Conservation (phyloP, 2,888 invertebrate species). For the Gibbula magus region DNA sequence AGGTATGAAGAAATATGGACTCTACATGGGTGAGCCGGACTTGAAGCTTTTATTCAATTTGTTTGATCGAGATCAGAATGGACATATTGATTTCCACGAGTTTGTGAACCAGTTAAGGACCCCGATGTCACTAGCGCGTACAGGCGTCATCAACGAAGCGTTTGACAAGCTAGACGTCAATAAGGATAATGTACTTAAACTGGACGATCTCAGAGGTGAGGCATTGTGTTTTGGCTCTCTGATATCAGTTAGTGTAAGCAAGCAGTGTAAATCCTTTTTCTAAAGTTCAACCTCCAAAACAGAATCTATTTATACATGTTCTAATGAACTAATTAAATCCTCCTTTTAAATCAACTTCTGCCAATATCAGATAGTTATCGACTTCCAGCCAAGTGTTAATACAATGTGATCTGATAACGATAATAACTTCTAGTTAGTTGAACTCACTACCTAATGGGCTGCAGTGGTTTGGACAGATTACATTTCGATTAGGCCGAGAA, state of each 20-base stretch:
- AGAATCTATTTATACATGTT: neutral
- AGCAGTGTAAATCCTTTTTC: too few species aligned
- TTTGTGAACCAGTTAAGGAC: constrained; percentile 64
- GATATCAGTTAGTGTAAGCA: too few species aligned
- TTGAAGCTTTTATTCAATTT: constrained; percentile 58
- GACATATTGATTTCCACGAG: constrained; percentile 67
- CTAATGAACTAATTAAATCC: neutral
- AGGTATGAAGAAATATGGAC: constrained; percentile 57
- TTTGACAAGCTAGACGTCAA: constrained; percentile 68
- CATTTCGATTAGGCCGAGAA: too few species aligned
- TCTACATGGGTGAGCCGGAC: constrained; percentile 57
- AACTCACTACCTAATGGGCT: too few species aligned
- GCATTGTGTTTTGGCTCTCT: neutral
- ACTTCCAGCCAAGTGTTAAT: too few species aligned
- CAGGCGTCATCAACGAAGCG: constrained; percentile 64
- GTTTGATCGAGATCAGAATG: constrained; percentile 64
- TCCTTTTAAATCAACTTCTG: too few species aligned
- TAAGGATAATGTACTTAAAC: constrained; percentile 60
- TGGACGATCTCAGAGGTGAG: constrained; percentile 70
- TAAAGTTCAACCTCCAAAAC: too few species aligned
- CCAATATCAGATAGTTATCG: too few species aligned
- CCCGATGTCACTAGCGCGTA: constrained; percentile 54
- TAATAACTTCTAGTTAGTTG: too few species aligned
- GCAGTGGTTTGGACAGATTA: too few species aligned
- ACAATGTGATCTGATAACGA: too few species aligned